Evolutionary conservation across 2,113 vertebrate species (phyloP), one percentile per base, ranked within the genome.

Genomic region (Crypturellus undulatus): DNA sequence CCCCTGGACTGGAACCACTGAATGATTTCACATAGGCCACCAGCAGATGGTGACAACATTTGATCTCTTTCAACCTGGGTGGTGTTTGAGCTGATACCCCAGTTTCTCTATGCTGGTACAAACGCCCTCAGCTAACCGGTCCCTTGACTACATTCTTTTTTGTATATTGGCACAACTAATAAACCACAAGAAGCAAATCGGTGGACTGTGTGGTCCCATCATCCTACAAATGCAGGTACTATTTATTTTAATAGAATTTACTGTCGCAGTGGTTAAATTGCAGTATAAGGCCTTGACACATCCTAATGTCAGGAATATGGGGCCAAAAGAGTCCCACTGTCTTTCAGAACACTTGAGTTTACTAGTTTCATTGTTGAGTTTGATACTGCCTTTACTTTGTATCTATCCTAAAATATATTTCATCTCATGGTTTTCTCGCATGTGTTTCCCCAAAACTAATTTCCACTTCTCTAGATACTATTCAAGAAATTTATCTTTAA

Each of bases 31-130:
- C 59, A n/a, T 21, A 72, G 84, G 80, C 51, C 71, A 73, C 77
- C 76, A 78, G 88, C 84, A 96, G 94, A 97, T 95, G 92, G 91
- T 86, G 80, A 26, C 84, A 90, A 84, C 86, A 94, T 96, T 97
- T 97, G 90, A 80, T 97, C 87, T 90, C 67, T 77, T 63, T 92
- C 32, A 32, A 90, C 70, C 79, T 93, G 84, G 9, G 10, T 80
- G 75, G 77, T 81, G 84, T 71, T 87, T 73, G 76, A 96, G 88
- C 32, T 90, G 21, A 78, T 81, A 72, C 95, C 88, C 95, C 91
- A 89, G 56, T 94, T 92, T 90, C 40, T 90, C 22, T 70, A 82
- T 96, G 80, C 93, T 94, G 70, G 82, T 75, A 87, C 63, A 86
- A 91, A 93, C 72, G 59, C 77, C 43, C 82, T 94, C 43, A 30